These are phyloP conservation scores for Alaudala cheleensis DNA, from an alignment of 2,113 vertebrate species.

Conservation along the genomic window DNA sequence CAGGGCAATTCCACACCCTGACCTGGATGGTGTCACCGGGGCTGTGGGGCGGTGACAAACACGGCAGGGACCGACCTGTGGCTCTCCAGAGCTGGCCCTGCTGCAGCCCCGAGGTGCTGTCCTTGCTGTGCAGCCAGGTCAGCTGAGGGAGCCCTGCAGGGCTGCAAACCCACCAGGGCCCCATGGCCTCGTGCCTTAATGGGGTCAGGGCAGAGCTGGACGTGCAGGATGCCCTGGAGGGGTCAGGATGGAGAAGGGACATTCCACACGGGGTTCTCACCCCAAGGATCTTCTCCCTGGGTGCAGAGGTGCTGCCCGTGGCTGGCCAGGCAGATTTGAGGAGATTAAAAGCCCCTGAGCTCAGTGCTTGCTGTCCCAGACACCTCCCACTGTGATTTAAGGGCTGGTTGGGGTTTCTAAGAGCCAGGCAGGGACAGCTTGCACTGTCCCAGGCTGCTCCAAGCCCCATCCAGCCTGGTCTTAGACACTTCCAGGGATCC, in stretches of 20 bases:
- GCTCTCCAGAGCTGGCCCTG: neutral
- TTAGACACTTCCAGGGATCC: neutral
- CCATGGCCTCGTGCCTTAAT: neutral
- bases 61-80: accelerated
- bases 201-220: neutral
- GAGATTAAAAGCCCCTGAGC: neutral
- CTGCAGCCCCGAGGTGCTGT: neutral
- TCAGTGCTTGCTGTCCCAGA: neutral
- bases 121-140: neutral
- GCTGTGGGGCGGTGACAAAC: neutral
- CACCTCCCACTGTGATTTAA: neutral
- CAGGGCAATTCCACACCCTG: accelerated
- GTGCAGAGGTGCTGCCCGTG: accelerated
- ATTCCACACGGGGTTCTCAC: accelerated
- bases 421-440: neutral
- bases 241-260: neutral
- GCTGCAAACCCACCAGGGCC: neutral
- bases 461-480: neutral
- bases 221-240: neutral
- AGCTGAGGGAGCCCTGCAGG: neutral
- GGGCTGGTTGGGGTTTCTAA: neutral
- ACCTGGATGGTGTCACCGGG: accelerated
- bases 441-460: neutral
- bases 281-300: neutral
- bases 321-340: neutral